phyloP scores from a whole-genome alignment of 2,888 invertebrate species.

The Orchesella flavescens region DNA sequence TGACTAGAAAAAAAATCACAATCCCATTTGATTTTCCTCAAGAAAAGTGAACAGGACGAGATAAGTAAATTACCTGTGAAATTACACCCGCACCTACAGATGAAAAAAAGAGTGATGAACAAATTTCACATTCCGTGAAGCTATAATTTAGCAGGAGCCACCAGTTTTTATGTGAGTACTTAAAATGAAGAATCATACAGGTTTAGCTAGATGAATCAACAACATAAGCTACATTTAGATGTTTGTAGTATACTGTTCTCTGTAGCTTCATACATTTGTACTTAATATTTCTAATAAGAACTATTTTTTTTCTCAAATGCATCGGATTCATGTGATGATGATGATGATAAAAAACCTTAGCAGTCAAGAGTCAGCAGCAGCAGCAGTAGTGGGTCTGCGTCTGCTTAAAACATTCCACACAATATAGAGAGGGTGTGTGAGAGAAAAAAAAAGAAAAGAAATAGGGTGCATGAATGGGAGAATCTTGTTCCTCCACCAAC shows the following conservation, averaged over 20 bases:
- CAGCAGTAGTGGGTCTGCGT: too few relatives aligned
- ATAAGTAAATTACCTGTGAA: conserved; percentile 17
- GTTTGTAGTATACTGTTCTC: too few relatives aligned
- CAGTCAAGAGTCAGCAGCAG: too few relatives aligned
- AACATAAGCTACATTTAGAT: too few relatives aligned
- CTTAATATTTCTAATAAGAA: too few relatives aligned
- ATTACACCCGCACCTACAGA: conserved; percentile 22
- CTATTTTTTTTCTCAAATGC: too few relatives aligned
- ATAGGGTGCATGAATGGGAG: not conserved
- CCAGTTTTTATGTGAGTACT: conserved; percentile 21
- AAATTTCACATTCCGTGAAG: conserved; percentile 23
- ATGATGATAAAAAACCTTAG: too few relatives aligned
- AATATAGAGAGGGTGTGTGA: too few relatives aligned
- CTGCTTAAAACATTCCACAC: too few relatives aligned
- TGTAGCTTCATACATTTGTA: too few relatives aligned
- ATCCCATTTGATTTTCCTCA: not conserved
- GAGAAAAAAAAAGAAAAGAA: too few relatives aligned
- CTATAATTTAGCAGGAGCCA: conserved; percentile 28
- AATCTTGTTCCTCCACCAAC: not conserved
- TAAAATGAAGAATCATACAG: conserved; percentile 11
- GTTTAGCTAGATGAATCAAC: not conserved
- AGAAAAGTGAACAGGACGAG: not conserved
- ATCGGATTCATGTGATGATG: too few relatives aligned
- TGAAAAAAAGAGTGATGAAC: conserved; percentile 18
- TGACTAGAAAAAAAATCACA: not conserved